phyloP scores from a whole-genome alignment of 2,888 invertebrate species.

The Cenopis cana region DNA sequence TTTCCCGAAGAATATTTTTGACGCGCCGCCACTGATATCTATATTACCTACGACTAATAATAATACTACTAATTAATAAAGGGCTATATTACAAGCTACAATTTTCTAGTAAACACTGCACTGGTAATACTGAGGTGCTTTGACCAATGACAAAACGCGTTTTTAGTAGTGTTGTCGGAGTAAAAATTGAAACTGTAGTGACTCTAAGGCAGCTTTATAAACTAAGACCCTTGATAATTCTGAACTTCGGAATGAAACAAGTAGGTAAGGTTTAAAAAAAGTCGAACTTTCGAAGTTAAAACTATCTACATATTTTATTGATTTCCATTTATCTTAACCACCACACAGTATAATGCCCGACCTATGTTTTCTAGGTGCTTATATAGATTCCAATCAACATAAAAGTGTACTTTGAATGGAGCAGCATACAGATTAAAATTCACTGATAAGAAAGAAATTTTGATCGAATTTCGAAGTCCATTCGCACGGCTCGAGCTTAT shows the following conservation, averaged over 20 bases:
- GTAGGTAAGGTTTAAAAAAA: too few species aligned
- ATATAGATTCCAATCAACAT: not conserved
- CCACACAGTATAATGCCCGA: not conserved
- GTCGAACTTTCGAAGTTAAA: too few species aligned
- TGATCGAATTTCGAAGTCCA: slow-evolving; percentile 56
- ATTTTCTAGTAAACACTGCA: not conserved
- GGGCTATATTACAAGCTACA: too few species aligned
- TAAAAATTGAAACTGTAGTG: too few species aligned
- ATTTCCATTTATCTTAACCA: slow-evolving; percentile 18
- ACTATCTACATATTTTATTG: not conserved
- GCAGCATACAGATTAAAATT: slow-evolving; percentile 28
- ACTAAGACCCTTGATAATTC: not conserved
- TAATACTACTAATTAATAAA: too few species aligned
- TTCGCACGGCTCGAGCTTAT: slow-evolving; percentile 52
- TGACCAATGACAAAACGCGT: not conserved
- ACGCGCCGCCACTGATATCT: too few species aligned
- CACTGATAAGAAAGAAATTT: slow-evolving; percentile 46
- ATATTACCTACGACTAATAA: too few species aligned
- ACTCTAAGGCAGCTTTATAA: too few species aligned
- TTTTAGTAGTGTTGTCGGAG: not conserved
- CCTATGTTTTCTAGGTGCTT: slow-evolving; percentile 4
- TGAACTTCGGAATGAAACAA: too few species aligned
- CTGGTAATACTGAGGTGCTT: not conserved
- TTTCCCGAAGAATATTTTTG: too few species aligned
- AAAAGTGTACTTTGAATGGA: slow-evolving; percentile 23